Percentiles rank a stretch among this genome's conserved stretches.
Conservation (phyloP, 1,140 invertebrate species). For the Linepithema humile region DNA sequence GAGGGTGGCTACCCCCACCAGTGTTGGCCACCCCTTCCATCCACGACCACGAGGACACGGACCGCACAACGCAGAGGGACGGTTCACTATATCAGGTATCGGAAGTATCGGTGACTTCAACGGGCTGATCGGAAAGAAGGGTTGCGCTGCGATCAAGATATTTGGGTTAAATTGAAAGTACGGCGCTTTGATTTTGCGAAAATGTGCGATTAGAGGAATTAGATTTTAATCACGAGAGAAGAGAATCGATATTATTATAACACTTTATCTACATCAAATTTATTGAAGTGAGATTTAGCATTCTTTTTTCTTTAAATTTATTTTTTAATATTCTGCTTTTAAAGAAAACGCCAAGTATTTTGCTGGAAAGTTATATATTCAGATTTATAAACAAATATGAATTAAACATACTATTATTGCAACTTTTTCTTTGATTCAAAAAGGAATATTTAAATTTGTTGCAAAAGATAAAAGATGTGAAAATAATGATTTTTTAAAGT, state of each 20-base stretch:
- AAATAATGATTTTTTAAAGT: too few relatives aligned
- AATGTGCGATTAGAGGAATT: neutral
- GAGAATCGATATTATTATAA: neutral
- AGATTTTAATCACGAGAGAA: neutral
- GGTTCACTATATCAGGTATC: slow-evolving; percentile 79
- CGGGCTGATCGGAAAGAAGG: slow-evolving; percentile 83
- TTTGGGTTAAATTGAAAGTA: neutral
- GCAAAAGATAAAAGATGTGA: too few relatives aligned
- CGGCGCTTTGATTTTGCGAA: neutral
- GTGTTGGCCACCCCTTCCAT: slow-evolving; percentile 65
- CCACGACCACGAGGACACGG: slow-evolving; percentile 72
- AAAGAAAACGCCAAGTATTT: neutral
- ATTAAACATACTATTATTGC: neutral
- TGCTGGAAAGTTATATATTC: neutral
- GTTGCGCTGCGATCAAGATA: slow-evolving; percentile 46
- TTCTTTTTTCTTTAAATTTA: neutral
- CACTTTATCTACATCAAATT: neutral
- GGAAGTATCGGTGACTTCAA: slow-evolving; percentile 85
- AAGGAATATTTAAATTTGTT: too few relatives aligned
- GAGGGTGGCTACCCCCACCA: slow-evolving; percentile 80
- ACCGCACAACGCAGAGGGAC: slow-evolving; percentile 67
- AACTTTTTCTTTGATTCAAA: too few relatives aligned
- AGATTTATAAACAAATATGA: neutral
- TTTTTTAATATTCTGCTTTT: neutral
- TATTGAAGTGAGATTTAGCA: neutral